Evolutionary conservation across 2,888 invertebrate genomes (phyloP).

Genomic region (Lasioglossum figueresi): DNA sequence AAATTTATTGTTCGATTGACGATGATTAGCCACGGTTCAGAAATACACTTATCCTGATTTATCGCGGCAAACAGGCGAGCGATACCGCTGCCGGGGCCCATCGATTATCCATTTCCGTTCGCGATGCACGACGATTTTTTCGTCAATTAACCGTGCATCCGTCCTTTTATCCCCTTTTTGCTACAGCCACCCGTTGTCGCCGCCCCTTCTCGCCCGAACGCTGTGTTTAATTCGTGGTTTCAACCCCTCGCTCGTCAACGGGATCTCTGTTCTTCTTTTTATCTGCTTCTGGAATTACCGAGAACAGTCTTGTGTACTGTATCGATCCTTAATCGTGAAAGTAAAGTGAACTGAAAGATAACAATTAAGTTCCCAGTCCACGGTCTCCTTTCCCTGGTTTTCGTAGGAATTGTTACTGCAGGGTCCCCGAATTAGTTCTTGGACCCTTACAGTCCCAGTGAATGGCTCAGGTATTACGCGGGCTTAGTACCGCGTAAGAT

Average conservation of each 20-base stretch:
- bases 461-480: slow-evolving; percentile 41
- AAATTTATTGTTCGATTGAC: slow-evolving; percentile 59
- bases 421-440: background rate
- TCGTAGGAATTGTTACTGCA: no score
- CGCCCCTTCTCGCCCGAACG: no score
- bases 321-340: background rate
- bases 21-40: slow-evolving; percentile 48
- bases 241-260: background rate
- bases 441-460: slow-evolving; percentile 12
- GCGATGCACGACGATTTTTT: background rate
- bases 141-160: background rate
- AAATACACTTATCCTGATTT: slow-evolving; percentile 13
- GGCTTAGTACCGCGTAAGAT: slow-evolving; percentile 61
- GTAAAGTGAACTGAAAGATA: no score
- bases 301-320: background rate
- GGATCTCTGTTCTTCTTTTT: background rate
- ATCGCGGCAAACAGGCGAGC: slow-evolving; percentile 1
- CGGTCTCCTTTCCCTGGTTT: no score
- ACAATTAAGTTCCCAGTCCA: no score
- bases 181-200: background rate
- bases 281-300: background rate
- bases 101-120: background rate
- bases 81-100: background rate
- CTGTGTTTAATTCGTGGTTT: background rate
- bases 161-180: background rate